Conservation (phyloP, 2,888 invertebrate genomes). For the Campoplex nolae region DNA sequence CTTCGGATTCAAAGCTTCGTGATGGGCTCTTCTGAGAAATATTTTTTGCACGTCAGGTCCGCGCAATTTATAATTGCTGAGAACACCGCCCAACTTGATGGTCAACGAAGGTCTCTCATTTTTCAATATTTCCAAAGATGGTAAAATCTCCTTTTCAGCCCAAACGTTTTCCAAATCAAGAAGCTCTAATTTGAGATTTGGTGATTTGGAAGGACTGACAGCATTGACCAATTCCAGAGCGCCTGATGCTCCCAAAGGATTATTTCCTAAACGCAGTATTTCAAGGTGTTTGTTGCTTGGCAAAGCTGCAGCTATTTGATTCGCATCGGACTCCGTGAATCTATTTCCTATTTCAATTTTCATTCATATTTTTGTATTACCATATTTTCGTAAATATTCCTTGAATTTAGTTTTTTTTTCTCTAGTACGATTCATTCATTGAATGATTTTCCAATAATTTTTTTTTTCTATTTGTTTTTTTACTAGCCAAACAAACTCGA, state of each 20-base stretch:
- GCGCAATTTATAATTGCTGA: constrained; percentile 84
- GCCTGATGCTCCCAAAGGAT: constrained; percentile 85
- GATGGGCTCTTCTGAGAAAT: constrained; percentile 85
- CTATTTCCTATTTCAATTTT: constrained; percentile 73
- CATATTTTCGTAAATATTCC: neutral
- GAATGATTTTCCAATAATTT: no score
- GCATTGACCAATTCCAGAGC: constrained; percentile 83
- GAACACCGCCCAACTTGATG: constrained; percentile 84
- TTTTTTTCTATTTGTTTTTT: neutral
- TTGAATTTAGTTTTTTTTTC: neutral
- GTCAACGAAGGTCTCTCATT: constrained; percentile 75
- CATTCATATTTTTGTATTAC: neutral
- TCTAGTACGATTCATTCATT: no score
- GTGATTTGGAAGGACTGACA: constrained; percentile 76
- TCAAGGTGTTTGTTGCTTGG: constrained; percentile 83
- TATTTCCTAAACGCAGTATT: constrained; percentile 85
- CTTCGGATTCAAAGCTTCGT: constrained; percentile 85
- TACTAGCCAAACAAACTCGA: no score
- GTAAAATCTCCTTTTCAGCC: constrained; percentile 84
- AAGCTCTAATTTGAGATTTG: constrained; percentile 79
- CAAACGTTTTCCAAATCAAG: constrained; percentile 86
- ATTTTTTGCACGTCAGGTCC: constrained; percentile 85
- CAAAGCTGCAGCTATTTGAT: constrained; percentile 83
- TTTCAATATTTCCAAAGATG: constrained; percentile 75
- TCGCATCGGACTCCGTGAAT: constrained; percentile 78